phyloP scores from a whole-genome alignment of 2,113 vertebrate genomes.

The Engystomops pustulosus region DNA sequence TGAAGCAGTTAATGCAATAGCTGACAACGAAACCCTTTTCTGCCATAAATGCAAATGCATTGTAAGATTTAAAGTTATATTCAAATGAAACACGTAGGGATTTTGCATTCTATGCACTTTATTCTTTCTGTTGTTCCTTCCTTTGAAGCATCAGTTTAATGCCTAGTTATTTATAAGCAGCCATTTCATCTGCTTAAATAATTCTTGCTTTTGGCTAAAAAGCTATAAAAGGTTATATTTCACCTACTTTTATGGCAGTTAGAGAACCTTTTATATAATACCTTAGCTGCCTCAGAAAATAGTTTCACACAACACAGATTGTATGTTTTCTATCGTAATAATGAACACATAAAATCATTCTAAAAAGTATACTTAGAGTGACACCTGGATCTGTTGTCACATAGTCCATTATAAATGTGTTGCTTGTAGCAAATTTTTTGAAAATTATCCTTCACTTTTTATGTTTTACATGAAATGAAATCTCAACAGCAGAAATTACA shows the following conservation, averaged over 20 bases:
- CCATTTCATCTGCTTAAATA: constrained; percentile 64
- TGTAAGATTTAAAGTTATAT: constrained; percentile 55
- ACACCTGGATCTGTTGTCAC: not conserved
- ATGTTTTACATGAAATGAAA: not conserved
- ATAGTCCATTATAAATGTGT: not conserved
- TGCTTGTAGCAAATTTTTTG: not conserved
- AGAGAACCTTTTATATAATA: constrained; percentile 44
- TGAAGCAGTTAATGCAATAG: constrained; percentile 47
- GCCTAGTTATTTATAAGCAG: constrained; percentile 65
- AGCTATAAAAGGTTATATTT: constrained; percentile 41
- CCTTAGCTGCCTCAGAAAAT: constrained; percentile 16
- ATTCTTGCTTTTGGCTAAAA: constrained; percentile 58
- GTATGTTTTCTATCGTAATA: not conserved
- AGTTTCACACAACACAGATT: not conserved
- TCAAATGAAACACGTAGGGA: constrained; percentile 46
- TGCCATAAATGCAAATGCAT: constrained; percentile 49
- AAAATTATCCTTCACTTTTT: not conserved
- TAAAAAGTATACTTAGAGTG: not conserved
- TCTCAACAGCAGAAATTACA: not conserved
- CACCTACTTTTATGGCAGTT: constrained; percentile 50
- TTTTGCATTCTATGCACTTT: constrained; percentile 60
- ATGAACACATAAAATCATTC: not conserved
- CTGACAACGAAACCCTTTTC: constrained; percentile 51
- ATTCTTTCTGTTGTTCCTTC: constrained; percentile 61
- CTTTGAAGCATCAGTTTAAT: constrained; percentile 60